Percentiles rank a stretch among this genome's conserved stretches.
Conservation (phyloP, 1,140 invertebrate species). For the Drosophila sp. region DNA sequence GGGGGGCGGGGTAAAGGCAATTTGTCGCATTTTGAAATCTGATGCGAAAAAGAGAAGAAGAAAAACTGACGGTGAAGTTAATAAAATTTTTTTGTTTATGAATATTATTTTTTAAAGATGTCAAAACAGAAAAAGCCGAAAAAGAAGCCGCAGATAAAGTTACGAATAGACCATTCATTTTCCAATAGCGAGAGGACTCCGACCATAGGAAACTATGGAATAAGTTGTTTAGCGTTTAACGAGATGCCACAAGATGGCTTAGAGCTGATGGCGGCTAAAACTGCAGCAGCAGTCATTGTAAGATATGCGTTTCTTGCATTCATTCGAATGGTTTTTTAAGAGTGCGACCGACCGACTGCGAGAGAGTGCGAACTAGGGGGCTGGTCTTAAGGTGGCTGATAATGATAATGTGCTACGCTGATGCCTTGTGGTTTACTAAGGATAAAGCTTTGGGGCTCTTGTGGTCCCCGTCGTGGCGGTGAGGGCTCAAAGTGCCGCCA, state of each 20-base stretch:
- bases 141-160: background rate
- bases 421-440: conserved; percentile 43
- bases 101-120: conserved; percentile 66
- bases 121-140: conserved; percentile 7
- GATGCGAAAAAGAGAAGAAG: conserved; percentile 26
- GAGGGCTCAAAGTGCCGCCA: conserved; percentile 76
- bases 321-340: conserved; percentile 61
- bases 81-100: conserved; percentile 55
- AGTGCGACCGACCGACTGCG: conserved; percentile 38
- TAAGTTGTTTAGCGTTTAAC: conserved; percentile 76
- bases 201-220: background rate
- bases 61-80: background rate
- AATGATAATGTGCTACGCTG: conserved; percentile 75
- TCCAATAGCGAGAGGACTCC: background rate
- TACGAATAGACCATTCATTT: background rate
- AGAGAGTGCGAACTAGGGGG: conserved; percentile 65
- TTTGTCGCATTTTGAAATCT: conserved; percentile 49
- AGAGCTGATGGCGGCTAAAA: conserved; percentile 45
- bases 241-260: conserved; percentile 57
- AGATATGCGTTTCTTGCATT: conserved; percentile 48
- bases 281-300: conserved; percentile 28
- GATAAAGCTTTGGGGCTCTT: conserved; percentile 46
- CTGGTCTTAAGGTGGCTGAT: conserved; percentile 52
- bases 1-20: conserved; percentile 39
- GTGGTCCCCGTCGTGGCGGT: conserved; percentile 32